Evolutionary conservation across 2,888 invertebrate genomes (phyloP).

Genomic region (Coronaproctus castanopsis): DNA sequence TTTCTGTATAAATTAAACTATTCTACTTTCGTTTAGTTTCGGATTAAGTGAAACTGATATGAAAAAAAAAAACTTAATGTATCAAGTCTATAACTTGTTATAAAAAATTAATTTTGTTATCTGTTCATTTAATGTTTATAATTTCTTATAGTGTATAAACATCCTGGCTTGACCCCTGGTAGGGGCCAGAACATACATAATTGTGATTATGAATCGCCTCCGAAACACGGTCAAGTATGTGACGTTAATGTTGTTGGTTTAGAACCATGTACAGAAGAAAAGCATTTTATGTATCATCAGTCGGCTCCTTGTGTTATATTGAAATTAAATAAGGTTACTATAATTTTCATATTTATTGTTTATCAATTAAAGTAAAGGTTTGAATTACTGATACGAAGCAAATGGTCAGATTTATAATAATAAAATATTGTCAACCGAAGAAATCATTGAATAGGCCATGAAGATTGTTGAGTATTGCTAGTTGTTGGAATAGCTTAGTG

Average conservation of each 20-base stretch:
- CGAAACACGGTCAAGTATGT: constrained; percentile 58
- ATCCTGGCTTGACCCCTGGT: constrained; percentile 47
- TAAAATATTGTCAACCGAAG: too few species aligned
- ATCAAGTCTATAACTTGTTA: too few species aligned
- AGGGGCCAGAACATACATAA: constrained; percentile 53
- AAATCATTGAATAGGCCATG: too few species aligned
- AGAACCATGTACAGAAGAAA: constrained; percentile 66
- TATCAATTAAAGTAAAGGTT: background rate
- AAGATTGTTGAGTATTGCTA: too few species aligned
- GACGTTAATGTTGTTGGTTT: constrained; percentile 58
- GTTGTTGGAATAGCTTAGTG: too few species aligned
- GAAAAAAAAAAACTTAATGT: too few species aligned
- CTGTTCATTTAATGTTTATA: background rate
- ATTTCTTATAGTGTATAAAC: constrained; percentile 41
- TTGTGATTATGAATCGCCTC: constrained; percentile 50
- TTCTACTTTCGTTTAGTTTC: too few species aligned
- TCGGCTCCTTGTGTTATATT: constrained; percentile 86
- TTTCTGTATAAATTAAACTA: too few species aligned
- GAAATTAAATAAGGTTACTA: constrained; percentile 64
- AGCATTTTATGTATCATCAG: constrained; percentile 73
- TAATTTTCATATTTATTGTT: background rate
- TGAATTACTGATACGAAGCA: background rate
- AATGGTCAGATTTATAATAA: background rate
- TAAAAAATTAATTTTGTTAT: background rate
- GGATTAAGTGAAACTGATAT: too few species aligned